Base-by-base conservation (phyloP, 2,113 vertebrate genomes). In the Phycodurus eques region DNA sequence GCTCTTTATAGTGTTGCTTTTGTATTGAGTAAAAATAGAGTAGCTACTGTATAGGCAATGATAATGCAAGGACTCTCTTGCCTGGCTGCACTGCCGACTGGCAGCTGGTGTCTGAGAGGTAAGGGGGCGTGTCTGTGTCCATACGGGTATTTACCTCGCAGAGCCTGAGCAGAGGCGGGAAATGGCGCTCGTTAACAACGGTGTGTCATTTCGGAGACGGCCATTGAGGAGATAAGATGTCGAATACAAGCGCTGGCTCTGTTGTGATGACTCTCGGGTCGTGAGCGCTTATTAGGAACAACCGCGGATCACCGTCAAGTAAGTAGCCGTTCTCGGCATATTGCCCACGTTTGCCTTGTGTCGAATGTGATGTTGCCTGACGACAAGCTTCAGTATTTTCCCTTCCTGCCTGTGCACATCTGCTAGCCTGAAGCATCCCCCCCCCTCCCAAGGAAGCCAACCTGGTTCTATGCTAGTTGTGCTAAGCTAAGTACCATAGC, bases 121-220 rank as follows among this genome's bases (percentile, higher is more conserved):
- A 77, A 85, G 89, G 89, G 90, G 88, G 90, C 83, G 90, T 91
- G 90, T 89, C 87, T 85, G 85, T 91, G 89, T 88, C 90, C 92
- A 95, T 96, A 94, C 95, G 95, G 95, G 96, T 94, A 93, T 90
- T 91, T 92, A 88, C 88, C 67, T 82, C 76, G 71, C 73, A 83
- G 89, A 92, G 93, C 90, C 93, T 39, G 93, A 93, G 94, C 95
- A 95, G 92, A 93, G 96, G 96, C 95, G 96, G 95, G 96, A 97
- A 96, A 96, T 97, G 95, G 96, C 95, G 96, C 92, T 95, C 91
- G 93, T 92, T 90, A 91, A 93, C 94, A 92, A 88, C 93, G 89
- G 91, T 88, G 84, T 85, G 89, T 90, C 83, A 84, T 88, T 80
- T 78, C 75, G 63, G 73, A 88, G 85, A 90, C 84, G 75, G 88